Evolutionary conservation across 2,113 vertebrate genomes (phyloP), one percentile per base, ranked within the genome.

Genomic region (Macrotus californicus): DNA sequence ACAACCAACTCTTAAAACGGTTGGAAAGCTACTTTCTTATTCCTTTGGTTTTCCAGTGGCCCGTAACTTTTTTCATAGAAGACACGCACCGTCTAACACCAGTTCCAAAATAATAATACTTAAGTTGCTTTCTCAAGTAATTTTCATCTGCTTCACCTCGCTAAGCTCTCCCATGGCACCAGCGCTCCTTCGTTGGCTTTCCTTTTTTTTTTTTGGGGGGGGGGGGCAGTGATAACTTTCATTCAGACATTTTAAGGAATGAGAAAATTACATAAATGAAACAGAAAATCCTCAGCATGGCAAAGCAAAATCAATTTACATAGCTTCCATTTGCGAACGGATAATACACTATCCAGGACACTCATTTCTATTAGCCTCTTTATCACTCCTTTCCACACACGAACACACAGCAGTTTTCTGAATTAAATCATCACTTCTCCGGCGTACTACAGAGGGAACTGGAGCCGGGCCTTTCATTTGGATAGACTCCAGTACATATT

Each of bases 221-320:
- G 26, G 0, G 26, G 15, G 52, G 3, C 22, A 21, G 22, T 5
- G 3, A 6, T 26, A 66, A 79, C 76, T 81, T 91, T 80, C 48
- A 69, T 69, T 83, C 61, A 76, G 61, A 92, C n/a, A 89, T 92
- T 52, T 86, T 59, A 43, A 87, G 31, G 36, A 77, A 75, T 61
- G 59, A 64, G 50, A 34, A 88, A 87, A 94, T 77, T 70, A 87
- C 59, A 69, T 59, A 91, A 87, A 87, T 15, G 48, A 96, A 91
- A 56, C 66, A 91, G 36, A 85, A 88, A 67, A 95, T 85, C 72
- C 43, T 89, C 56, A 93, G 21, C 34, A 41, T 10, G 48, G 41
- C 16, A 70, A 95, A 94, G 39, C 70, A 86, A 93, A 89, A 93
- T 72, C 56, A 56, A 92, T 73, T 69, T 46, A 66, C 59, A 54